Conservation (phyloP, 2,797 vertebrate genomes). For the Psittacula derbiana region DNA sequence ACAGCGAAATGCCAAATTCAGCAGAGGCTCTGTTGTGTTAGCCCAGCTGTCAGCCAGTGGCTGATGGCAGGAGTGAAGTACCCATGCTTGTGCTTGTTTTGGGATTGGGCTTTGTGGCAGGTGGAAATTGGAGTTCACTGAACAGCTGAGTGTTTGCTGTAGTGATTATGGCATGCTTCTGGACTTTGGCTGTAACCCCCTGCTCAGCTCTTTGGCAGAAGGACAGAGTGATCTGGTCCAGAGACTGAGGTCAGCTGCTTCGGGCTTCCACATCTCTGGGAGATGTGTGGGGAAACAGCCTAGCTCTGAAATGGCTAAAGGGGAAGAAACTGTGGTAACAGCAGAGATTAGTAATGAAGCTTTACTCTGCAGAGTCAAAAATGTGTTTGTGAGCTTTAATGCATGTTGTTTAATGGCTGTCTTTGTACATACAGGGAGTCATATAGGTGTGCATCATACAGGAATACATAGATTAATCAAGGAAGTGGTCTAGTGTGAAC, state of each 20-base stretch:
- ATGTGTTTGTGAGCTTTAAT: not conserved
- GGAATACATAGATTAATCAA: not conserved
- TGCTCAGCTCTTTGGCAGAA: not conserved
- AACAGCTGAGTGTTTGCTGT: not conserved
- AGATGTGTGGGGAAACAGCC: not conserved
- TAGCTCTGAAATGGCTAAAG: not conserved
- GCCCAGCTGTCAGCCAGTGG: not conserved
- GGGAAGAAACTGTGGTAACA: not conserved
- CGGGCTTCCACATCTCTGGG: not conserved
- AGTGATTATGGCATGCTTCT: not conserved
- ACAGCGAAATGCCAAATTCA: not conserved
- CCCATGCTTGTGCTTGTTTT: not conserved
- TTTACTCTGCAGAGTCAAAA: not conserved
- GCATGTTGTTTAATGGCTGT: not conserved
- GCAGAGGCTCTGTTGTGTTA: not conserved
- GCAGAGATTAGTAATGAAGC: not conserved
- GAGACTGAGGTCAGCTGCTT: not conserved
- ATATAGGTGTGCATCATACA: not conserved
- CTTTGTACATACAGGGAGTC: fast-evolving
- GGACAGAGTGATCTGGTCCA: not conserved
- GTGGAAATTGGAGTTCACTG: not conserved
- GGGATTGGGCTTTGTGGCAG: not conserved
- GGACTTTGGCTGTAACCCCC: not conserved
- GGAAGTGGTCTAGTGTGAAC: not conserved
- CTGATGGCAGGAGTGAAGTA: not conserved